A percentile compares a stretch with the other conserved stretches of the same genome.
Evolutionary conservation across 1,140 invertebrate species (phyloP).

Genomic region (Drosophila pseudoobscura): DNA sequence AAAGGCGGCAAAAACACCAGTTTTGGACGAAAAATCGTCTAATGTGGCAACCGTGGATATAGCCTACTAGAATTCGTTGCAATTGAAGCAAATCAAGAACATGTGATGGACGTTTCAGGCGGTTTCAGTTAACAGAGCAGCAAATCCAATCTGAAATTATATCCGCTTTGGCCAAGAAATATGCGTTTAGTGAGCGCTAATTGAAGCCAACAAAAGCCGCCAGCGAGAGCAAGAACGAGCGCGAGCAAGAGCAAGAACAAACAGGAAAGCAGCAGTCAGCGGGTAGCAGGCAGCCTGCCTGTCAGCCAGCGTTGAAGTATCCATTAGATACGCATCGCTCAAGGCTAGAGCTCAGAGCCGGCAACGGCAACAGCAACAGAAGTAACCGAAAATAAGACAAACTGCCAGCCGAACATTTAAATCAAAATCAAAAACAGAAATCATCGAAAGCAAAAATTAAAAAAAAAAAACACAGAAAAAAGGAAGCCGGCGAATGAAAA

Average conservation of each 20-base stretch:
- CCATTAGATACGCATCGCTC: conserved; percentile 73
- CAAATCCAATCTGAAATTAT: conserved; percentile 47
- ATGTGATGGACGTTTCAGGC: not conserved
- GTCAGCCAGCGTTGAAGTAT: conserved; percentile 67
- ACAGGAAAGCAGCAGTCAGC: conserved; percentile 42
- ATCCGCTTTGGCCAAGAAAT: conserved; percentile 45
- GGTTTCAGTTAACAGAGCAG: conserved; percentile 20
- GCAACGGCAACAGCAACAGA: conserved; percentile 25
- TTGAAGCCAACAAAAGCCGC: conserved; percentile 55
- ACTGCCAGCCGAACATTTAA: conserved; percentile 67
- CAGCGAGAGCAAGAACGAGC: conserved; percentile 24
- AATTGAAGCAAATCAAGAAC: not conserved
- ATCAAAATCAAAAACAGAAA: conserved; percentile 57
- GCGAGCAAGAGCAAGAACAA: conserved; percentile 24
- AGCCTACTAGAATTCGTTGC: not conserved
- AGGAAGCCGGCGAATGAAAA: conserved; percentile 60
- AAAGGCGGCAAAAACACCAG: no score
- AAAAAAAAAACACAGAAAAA: conserved; percentile 40
- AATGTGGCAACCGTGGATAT: not conserved
- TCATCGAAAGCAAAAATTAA: conserved; percentile 22
- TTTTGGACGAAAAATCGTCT: no score
- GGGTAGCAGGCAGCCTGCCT: conserved; percentile 15
- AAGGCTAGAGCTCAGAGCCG: conserved; percentile 54
- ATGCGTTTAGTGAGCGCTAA: conserved; percentile 58
- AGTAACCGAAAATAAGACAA: conserved; percentile 41